phyloP scores from a whole-genome alignment of 2,797 vertebrate species.

The Protosalanx chinensis region DNA sequence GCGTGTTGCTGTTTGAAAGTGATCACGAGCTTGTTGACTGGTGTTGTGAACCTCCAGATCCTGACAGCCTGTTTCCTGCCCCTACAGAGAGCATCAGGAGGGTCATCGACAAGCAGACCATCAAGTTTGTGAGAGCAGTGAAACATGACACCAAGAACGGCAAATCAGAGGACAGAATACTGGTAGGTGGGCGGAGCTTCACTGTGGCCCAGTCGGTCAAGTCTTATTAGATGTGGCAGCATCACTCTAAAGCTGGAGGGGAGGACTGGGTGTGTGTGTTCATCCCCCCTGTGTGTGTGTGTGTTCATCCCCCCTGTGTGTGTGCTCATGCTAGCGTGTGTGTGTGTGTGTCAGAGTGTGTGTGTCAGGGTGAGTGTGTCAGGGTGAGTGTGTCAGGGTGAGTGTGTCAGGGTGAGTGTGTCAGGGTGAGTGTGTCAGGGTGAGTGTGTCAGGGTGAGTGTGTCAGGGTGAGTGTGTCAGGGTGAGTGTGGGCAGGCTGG shows the following conservation, averaged over 20 bases:
- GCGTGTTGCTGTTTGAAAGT: not conserved
- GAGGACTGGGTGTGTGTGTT: constrained; percentile 28
- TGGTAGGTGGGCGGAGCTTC: constrained; percentile 71
- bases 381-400: constrained; percentile 36
- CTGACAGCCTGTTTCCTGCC: constrained; percentile 21
- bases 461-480: constrained; percentile 33
- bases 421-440: constrained; percentile 28
- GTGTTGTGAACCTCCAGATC: not conserved
- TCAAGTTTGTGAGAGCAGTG: constrained; percentile 81
- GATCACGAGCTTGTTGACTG: not conserved
- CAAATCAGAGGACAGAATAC: constrained; percentile 84
- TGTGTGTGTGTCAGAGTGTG: constrained; percentile 5
- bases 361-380: constrained; percentile 50
- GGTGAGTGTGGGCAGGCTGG: constrained; percentile 51
- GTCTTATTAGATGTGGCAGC: constrained; percentile 70
- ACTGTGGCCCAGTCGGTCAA: constrained; percentile 40
- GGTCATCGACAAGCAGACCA: constrained; percentile 78
- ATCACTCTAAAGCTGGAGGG: constrained; percentile 62
- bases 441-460: constrained; percentile 49
- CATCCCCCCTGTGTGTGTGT: constrained; percentile 12
- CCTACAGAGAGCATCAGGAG: constrained; percentile 84
- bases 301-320: constrained; percentile 1
- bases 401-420: constrained; percentile 57
- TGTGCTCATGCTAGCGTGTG: not conserved
- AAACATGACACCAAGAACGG: constrained; percentile 84